A percentile compares a stretch with the other conserved stretches of the same genome.
Evolutionary conservation across 2,888 invertebrate genomes (phyloP).

Genomic region (Phortica okadai): DNA sequence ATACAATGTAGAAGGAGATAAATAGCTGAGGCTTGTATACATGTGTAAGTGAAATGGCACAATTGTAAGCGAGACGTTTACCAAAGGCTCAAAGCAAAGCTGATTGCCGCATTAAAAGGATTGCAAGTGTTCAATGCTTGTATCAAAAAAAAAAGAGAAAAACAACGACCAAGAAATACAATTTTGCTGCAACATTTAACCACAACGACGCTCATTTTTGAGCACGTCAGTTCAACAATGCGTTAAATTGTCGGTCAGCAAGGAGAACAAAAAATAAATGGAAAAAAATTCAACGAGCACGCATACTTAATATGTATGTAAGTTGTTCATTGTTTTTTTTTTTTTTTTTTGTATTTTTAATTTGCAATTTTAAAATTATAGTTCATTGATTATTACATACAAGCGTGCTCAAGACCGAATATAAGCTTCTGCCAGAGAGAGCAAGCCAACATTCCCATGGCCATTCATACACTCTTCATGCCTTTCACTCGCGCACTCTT

Average conservation of each 20-base stretch:
- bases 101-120: slow-evolving; percentile 66
- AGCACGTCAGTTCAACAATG: slow-evolving; percentile 17
- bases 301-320: not conserved
- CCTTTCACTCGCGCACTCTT: too few species aligned
- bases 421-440: not conserved
- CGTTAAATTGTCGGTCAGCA: slow-evolving; percentile 46
- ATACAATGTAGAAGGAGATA: not conserved
- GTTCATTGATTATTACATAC: slow-evolving; percentile 44
- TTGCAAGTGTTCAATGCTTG: slow-evolving; percentile 37
- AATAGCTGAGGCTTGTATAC: not conserved
- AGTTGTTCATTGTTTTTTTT: too few species aligned
- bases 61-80: slow-evolving; percentile 13
- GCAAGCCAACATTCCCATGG: not conserved
- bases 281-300: too few species aligned
- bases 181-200: too few species aligned
- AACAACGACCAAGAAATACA: slow-evolving; percentile 35
- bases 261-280: not conserved
- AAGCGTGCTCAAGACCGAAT: not conserved
- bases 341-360: slow-evolving; percentile 25
- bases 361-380: slow-evolving; percentile 53
- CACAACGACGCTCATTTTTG: too few species aligned
- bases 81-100: slow-evolving; percentile 58
- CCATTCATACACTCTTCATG: not conserved
- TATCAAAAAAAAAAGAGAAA: slow-evolving; percentile 36
- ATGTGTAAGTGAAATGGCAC: slow-evolving; percentile 1